A percentile compares a stretch with the other conserved stretches of the same genome.
phyloP scores from a whole-genome alignment of 2,113 vertebrate genomes.

The Ploceus nigricollis region DNA sequence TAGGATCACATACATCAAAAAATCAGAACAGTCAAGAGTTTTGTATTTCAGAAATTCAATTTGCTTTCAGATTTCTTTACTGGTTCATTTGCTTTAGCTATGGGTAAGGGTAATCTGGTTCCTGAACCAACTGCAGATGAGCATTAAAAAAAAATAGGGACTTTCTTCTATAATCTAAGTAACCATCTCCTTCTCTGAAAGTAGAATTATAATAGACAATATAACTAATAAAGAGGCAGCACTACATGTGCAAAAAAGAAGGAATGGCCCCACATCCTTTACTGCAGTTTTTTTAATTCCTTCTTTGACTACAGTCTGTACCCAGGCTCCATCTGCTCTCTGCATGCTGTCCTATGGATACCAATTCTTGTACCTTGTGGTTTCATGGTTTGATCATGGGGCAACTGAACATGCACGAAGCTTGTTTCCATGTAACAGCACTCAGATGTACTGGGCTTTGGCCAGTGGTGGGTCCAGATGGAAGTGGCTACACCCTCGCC shows the following conservation, averaged over 20 bases:
- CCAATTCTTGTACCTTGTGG: not conserved
- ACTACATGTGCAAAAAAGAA: not conserved
- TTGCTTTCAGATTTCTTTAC: not conserved
- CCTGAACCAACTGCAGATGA: not conserved
- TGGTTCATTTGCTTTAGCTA: not conserved
- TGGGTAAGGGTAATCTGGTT: not conserved
- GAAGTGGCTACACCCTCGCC: not conserved
- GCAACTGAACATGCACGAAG: fast-evolving
- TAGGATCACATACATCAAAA: not conserved
- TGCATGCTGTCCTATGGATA: not conserved
- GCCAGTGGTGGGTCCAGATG: fast-evolving
- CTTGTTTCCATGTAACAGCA: not conserved
- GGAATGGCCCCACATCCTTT: not conserved
- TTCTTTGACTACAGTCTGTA: not conserved
- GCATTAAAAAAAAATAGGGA: not conserved
- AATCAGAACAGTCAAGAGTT: not conserved
- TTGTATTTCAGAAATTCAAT: not conserved
- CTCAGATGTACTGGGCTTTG: not conserved
- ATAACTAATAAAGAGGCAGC: not conserved
- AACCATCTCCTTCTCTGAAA: not conserved
- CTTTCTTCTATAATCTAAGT: not conserved
- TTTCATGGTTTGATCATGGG: not conserved
- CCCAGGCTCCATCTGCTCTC: not conserved
- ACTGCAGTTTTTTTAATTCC: not conserved
- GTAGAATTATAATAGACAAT: not conserved